phyloP scores from a whole-genome alignment of 2,113 vertebrate genomes.

The Lota lota region DNA sequence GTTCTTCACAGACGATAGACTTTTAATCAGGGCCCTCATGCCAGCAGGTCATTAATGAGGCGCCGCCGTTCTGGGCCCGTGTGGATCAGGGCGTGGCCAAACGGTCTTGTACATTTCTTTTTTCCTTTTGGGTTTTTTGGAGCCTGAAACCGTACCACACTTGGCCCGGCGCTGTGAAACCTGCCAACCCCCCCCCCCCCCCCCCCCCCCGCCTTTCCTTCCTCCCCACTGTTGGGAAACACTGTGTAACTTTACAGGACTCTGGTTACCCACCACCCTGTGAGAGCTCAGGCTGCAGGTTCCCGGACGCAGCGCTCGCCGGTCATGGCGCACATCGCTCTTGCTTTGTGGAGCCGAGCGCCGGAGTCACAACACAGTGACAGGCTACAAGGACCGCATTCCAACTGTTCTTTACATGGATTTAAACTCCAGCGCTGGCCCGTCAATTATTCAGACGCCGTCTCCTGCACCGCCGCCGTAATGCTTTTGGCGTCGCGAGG shows the following conservation, averaged over 20 bases:
- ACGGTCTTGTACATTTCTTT: constrained; percentile 32
- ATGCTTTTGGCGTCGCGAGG: constrained; percentile 32
- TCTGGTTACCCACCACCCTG: constrained; percentile 14
- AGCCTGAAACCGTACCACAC: constrained; percentile 11
- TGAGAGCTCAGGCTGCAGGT: background rate
- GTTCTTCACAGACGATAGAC: constrained; percentile 42
- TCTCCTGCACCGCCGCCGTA: constrained; percentile 17
- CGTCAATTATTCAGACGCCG: constrained; percentile 54
- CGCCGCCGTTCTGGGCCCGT: constrained; percentile 37
- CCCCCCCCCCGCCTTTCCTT: constrained; percentile 28
- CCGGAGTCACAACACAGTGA: constrained; percentile 52
- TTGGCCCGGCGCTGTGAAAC: constrained; percentile 34
- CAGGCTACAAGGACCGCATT: constrained; percentile 17
- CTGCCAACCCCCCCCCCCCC: constrained; percentile 16
- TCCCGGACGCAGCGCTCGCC: background rate
- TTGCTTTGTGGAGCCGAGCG: constrained; percentile 45
- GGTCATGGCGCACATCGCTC: constrained; percentile 49
- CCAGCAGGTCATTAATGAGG: constrained; percentile 49
- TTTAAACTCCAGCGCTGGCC: constrained; percentile 28
- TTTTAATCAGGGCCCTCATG: constrained; percentile 54
- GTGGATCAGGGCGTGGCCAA: constrained; percentile 54
- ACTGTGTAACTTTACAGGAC: background rate
- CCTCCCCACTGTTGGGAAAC: constrained; percentile 24
- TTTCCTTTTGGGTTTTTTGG: too few species aligned
- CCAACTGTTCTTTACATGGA: constrained; percentile 41